These are phyloP conservation scores for Acanthopagrus latus DNA, from an alignment of 2,797 vertebrate species.

Conservation along the genomic window DNA sequence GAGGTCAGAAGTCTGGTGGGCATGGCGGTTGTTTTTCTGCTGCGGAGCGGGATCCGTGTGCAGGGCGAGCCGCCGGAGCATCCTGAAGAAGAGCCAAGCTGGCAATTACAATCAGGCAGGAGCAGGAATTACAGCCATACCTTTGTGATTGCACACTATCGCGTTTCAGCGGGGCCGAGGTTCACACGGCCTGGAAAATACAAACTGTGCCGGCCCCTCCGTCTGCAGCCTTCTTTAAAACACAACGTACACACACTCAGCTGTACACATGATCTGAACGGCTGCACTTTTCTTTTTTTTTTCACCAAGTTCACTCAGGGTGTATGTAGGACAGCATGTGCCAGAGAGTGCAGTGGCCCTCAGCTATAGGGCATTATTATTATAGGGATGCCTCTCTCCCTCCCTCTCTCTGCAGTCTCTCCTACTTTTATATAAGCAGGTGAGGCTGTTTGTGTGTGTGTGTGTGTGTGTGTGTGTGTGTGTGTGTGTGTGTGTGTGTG, in stretches of 20 bases:
- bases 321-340: conserved; percentile 76
- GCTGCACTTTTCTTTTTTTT: no score
- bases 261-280: conserved; percentile 11
- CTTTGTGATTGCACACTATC: conserved; percentile 79
- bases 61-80: conserved; percentile 55
- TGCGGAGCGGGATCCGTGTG: conserved; percentile 24
- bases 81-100: conserved; percentile 65
- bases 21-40: conserved; percentile 33
- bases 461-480: conserved; percentile 43
- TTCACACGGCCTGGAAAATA: conserved; percentile 44
- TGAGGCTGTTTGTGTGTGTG: conserved; percentile 49
- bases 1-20: conserved; percentile 38
- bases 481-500: conserved; percentile 29
- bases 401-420: neutral
- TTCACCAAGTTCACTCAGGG: conserved; percentile 44
- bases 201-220: conserved; percentile 25
- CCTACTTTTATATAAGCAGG: conserved; percentile 66
- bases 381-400: conserved; percentile 9
- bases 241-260: conserved; percentile 43
- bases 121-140: conserved; percentile 78
- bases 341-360: conserved; percentile 53
- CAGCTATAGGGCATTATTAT: conserved; percentile 60
- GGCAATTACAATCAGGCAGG: conserved; percentile 82
- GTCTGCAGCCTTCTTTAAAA: conserved; percentile 14
- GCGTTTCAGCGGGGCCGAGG: conserved; percentile 53